phyloP scores from a whole-genome alignment of 2,113 vertebrate genomes.

The Vombatus ursinus region DNA sequence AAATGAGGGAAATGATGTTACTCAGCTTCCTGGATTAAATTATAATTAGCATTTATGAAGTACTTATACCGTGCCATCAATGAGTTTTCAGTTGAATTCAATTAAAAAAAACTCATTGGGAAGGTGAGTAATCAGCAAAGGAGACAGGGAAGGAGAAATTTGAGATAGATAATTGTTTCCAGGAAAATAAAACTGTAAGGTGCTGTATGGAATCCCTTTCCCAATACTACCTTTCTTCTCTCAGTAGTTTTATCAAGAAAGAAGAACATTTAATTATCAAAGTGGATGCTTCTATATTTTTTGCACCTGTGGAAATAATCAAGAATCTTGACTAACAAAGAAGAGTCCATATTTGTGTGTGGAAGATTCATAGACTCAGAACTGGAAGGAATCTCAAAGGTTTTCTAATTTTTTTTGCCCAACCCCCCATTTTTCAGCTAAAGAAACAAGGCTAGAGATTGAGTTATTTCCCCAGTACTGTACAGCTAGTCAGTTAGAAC shows the following conservation, averaged over 20 bases:
- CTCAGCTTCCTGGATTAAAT: background rate
- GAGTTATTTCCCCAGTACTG: background rate
- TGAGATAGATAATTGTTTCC: background rate
- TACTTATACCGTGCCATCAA: background rate
- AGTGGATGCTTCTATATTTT: background rate
- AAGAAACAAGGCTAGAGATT: background rate
- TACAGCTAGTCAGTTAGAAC: background rate
- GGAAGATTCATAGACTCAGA: background rate
- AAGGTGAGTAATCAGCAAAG: background rate
- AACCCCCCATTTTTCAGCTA: background rate
- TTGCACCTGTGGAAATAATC: background rate
- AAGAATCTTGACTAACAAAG: background rate
- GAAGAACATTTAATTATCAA: background rate
- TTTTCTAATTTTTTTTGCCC: background rate
- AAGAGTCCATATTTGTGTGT: background rate
- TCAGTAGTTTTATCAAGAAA: background rate
- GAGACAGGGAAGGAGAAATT: background rate
- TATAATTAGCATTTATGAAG: background rate
- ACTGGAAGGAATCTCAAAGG: background rate
- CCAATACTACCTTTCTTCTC: background rate
- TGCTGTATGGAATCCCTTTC: background rate
- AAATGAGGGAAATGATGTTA: background rate
- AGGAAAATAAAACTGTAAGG: background rate
- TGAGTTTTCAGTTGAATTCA: background rate
- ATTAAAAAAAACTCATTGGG: background rate